phyloP scores from a whole-genome alignment of 2,888 invertebrate species.

The Drosophila sordidula region DNA sequence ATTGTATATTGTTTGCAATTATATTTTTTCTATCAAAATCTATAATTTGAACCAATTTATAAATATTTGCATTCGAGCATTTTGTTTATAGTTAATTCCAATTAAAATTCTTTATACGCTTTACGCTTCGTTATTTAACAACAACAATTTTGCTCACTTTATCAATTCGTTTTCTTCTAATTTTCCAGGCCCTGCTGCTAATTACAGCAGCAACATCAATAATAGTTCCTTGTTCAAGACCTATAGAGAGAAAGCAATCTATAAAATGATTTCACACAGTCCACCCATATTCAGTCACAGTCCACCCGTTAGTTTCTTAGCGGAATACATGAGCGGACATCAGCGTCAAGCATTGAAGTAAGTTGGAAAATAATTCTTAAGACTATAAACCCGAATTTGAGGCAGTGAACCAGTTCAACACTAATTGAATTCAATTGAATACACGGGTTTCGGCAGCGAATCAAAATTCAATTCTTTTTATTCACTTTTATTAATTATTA shows the following conservation, averaged over 20 bases:
- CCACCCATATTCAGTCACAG: slow-evolving; percentile 90
- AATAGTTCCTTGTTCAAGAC: slow-evolving; percentile 70
- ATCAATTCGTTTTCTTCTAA: slow-evolving; percentile 45
- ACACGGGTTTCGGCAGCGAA: slow-evolving; percentile 58
- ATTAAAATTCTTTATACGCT: slow-evolving; percentile 27
- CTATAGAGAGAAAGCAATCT: slow-evolving; percentile 47
- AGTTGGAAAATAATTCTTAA: slow-evolving; percentile 67
- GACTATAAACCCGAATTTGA: slow-evolving; percentile 29
- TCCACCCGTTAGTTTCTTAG: slow-evolving; percentile 88
- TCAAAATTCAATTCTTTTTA: slow-evolving; percentile 43
- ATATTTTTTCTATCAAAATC: slow-evolving; percentile 8
- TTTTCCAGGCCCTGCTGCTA: slow-evolving; percentile 57
- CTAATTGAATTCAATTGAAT: slow-evolving; percentile 63
- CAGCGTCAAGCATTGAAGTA: slow-evolving; percentile 82
- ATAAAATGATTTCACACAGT: slow-evolving; percentile 89
- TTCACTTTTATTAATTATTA: slow-evolving; percentile 12
- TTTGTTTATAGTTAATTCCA: slow-evolving; percentile 38
- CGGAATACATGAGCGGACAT: slow-evolving; percentile 86
- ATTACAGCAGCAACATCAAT: slow-evolving; percentile 33
- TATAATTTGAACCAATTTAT: slow-evolving; percentile 32
- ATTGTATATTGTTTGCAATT: neutral
- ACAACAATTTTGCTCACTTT: slow-evolving; percentile 35
- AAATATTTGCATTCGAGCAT: slow-evolving; percentile 46
- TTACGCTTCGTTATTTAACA: slow-evolving; percentile 25
- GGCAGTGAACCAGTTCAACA: slow-evolving; percentile 20